Percentiles rank a stretch among this genome's conserved stretches.
Conservation (phyloP, 1,140 invertebrate species). For the Drosophila saltans region DNA sequence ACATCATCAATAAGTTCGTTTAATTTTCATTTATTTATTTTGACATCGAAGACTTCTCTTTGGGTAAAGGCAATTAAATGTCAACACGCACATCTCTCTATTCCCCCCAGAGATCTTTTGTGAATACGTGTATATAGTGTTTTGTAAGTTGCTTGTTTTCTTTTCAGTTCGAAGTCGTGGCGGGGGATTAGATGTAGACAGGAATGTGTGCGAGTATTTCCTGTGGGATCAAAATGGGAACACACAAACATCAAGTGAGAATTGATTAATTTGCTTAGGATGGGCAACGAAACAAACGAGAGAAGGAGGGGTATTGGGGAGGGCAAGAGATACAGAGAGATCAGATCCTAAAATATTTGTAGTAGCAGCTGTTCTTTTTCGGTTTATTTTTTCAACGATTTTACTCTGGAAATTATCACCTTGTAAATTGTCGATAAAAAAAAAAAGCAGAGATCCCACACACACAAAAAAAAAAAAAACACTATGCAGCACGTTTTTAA, state of each 20-base stretch:
- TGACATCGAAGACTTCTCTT: slow-evolving; percentile 57
- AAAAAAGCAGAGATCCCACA: slow-evolving; percentile 40
- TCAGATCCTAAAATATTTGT: slow-evolving; percentile 61
- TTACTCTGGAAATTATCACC: slow-evolving; percentile 51
- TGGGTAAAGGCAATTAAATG: slow-evolving; percentile 70
- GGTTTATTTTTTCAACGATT: slow-evolving; percentile 66
- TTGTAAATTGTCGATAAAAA: slow-evolving; percentile 53
- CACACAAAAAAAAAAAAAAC: slow-evolving; percentile 30
- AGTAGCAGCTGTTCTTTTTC: slow-evolving; percentile 47
- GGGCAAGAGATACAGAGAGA: slow-evolving; percentile 48
- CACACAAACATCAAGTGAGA: slow-evolving; percentile 60
- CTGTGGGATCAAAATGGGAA: slow-evolving; percentile 63
- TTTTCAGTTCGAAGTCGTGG: slow-evolving; percentile 13
- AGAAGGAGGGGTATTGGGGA: not conserved
- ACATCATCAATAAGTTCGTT: slow-evolving; percentile 69
- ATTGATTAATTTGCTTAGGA: slow-evolving; percentile 73
- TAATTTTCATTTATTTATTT: slow-evolving; percentile 80
- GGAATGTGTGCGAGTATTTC: slow-evolving; percentile 41
- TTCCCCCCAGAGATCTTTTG: slow-evolving; percentile 21
- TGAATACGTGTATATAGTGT: slow-evolving; percentile 9
- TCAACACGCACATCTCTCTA: slow-evolving; percentile 65
- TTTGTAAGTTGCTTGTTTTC: slow-evolving; percentile 3
- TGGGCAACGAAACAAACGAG: slow-evolving; percentile 53
- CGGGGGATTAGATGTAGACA: slow-evolving; percentile 46
- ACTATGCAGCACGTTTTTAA: slow-evolving; percentile 24